Percentiles rank a stretch among this genome's conserved stretches.
These are phyloP conservation scores for Lamellibrachia columna DNA, from an alignment of 2,888 invertebrate genomes.

Conservation along the genomic window DNA sequence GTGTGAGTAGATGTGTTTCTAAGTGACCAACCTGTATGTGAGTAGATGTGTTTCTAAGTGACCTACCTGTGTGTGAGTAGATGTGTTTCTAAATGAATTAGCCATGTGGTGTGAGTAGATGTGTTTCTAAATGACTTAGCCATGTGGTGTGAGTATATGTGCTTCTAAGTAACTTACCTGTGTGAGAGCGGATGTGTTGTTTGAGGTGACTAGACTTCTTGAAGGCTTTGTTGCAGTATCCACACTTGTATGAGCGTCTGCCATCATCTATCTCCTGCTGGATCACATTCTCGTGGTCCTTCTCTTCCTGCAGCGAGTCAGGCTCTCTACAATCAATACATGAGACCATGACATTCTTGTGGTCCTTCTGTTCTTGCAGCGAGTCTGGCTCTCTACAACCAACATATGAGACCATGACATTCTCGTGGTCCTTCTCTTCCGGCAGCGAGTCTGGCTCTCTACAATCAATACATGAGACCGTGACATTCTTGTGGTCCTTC, in stretches of 20 bases:
- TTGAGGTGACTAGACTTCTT: constrained; percentile 71
- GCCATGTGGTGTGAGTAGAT: not conserved
- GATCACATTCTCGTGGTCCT: constrained; percentile 16
- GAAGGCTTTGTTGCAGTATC: constrained; percentile 66
- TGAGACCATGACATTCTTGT: not conserved
- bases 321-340: constrained; percentile 8
- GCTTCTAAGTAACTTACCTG: constrained; percentile 51
- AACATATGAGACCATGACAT: not conserved
- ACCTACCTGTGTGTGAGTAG: not conserved
- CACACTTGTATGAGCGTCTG: constrained; percentile 52
- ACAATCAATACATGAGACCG: not conserved
- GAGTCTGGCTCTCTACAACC: constrained; percentile 23
- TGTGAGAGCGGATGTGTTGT: constrained; percentile 68
- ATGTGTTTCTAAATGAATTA: not conserved
- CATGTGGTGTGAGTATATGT: not conserved
- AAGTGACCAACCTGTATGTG: not conserved
- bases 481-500: constrained; percentile 18
- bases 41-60: not conserved
- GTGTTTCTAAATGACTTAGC: not conserved
- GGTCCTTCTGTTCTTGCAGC: constrained; percentile 21
- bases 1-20: not conserved
- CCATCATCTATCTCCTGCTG: constrained; percentile 19
- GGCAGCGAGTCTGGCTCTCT: constrained; percentile 24
- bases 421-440: constrained; percentile 24
- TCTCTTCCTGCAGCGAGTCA: constrained; percentile 21